These are phyloP conservation scores for Mythimna lalbum DNA, from an alignment of 2,888 invertebrate species.

Conservation along the genomic window DNA sequence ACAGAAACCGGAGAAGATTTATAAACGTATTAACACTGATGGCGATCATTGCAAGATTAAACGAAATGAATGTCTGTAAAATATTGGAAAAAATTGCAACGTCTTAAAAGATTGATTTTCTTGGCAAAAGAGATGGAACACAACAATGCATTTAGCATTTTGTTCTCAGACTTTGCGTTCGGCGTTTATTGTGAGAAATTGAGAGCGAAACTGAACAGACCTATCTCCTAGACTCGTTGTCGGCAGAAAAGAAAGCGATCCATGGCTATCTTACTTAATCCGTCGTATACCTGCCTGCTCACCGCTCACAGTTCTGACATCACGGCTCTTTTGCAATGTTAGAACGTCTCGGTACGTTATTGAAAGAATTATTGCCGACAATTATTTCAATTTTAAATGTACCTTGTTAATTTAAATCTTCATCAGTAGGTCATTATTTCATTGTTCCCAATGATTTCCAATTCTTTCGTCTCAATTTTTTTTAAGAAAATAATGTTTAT, in stretches of 20 bases:
- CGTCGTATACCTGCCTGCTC: constrained; percentile 65
- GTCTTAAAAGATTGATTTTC: constrained; percentile 17
- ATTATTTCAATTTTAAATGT: constrained; percentile 57
- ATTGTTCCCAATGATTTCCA: constrained; percentile 4
- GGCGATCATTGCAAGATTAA: constrained; percentile 21
- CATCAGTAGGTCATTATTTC: constrained; percentile 29
- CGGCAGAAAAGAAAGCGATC: constrained; percentile 83
- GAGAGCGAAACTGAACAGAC: constrained; percentile 77
- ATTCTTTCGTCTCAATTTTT: neutral
- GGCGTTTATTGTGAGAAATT: constrained; percentile 69
- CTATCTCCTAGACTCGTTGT: constrained; percentile 63
- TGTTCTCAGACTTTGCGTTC: constrained; percentile 63
- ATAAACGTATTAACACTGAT: constrained; percentile 26
- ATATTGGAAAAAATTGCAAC: neutral
- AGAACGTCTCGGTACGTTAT: constrained; percentile 63
- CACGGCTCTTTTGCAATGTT: constrained; percentile 72
- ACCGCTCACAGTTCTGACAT: constrained; percentile 64
- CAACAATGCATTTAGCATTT: constrained; percentile 70
- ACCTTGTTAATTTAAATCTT: constrained; percentile 34
- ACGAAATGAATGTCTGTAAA: neutral
- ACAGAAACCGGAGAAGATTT: constrained; percentile 9
- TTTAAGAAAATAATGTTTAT: neutral
- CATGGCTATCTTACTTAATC: constrained; percentile 75
- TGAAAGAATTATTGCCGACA: constrained; percentile 49
- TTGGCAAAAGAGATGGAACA: constrained; percentile 41